Evolutionary conservation across 2,888 invertebrate species (phyloP), one percentile per base, ranked within the genome.

Genomic region (Volucella zonaria): DNA sequence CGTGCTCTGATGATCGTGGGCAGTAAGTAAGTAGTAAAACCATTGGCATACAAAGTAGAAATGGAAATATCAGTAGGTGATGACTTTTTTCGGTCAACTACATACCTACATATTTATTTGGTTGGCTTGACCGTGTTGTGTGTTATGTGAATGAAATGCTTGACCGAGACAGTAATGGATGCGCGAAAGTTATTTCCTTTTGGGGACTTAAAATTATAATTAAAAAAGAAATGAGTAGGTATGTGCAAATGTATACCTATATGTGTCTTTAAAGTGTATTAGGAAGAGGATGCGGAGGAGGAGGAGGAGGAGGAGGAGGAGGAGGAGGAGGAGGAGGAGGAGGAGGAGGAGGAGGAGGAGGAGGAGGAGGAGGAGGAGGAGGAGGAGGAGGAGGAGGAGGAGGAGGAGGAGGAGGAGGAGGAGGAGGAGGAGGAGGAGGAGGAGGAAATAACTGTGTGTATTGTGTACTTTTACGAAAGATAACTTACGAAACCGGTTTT

Each of bases 401-500:
- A 56, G 64, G n/a, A 61, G 40, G 43, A 18, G 11, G 54, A 14
- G 14, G 2, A 15, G 8, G 45, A 40, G 66, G 68, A 56, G 64
- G n/a, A 61, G 40, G 43, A 18, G 11, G 54, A 14, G 14, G 2
- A 15, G 8, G 45, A 40, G 66, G 68, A 56, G 64, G n/a, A 45
- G 51, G 42, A 86, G 73, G 70, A 80, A 74, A 70, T 59, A 68
- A 71, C 23, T 62, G 67, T 62, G 64, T 71, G 52, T 67, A 67
- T 47, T 66, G 52, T n/a, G 43, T 56, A 43, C n/a, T 56, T 45
- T 59, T 56, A 56, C 52, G 68, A 82, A 66, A 80, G 80, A 85
- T 79, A 73, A 89, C 89, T 89, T 85, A 92, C 92, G 90, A 92
- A 92, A 92, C 92, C 92, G 92, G 92, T 92, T 92, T 92, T 92